Evolutionary conservation across 2,113 vertebrate species (phyloP).

Genomic region (Oplegnathus fasciatus): DNA sequence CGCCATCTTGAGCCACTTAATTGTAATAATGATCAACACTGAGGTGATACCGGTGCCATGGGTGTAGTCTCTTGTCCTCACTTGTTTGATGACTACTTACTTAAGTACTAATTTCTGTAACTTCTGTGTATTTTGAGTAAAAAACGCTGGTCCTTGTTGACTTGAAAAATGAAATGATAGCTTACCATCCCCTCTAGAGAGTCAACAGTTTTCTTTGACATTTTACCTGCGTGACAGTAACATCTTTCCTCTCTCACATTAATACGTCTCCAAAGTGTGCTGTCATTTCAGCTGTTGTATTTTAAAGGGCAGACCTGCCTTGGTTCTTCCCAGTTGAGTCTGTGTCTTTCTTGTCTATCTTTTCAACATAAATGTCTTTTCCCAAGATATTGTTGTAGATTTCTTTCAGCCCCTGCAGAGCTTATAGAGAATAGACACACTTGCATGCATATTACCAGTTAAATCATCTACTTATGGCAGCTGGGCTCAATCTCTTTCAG

Average conservation of each 20-base stretch:
- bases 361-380: slow-evolving; percentile 35
- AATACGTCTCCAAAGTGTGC: slow-evolving; percentile 45
- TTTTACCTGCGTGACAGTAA: slow-evolving; percentile 49
- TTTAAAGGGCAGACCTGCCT: slow-evolving; percentile 70
- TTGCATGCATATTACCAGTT: background rate
- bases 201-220: slow-evolving; percentile 57
- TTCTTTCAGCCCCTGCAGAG: slow-evolving; percentile 7
- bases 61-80: background rate
- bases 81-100: background rate
- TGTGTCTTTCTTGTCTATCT: slow-evolving; percentile 8
- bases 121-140: slow-evolving; percentile 3
- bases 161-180: background rate
- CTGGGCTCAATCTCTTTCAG: background rate
- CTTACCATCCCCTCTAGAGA: background rate
- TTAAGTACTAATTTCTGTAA: background rate
- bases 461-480: background rate
- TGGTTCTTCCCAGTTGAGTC: slow-evolving; percentile 18
- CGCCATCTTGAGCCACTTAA: slow-evolving; percentile 6
- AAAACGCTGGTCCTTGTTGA: background rate
- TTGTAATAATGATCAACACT: slow-evolving; percentile 27
- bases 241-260: slow-evolving; percentile 23
- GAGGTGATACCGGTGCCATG: background rate
- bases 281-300: slow-evolving; percentile 64
- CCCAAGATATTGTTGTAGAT: background rate
- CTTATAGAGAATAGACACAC: background rate